These are phyloP conservation scores for Drosophila dunni DNA, from an alignment of 1,140 invertebrate species.

Conservation along the genomic window DNA sequence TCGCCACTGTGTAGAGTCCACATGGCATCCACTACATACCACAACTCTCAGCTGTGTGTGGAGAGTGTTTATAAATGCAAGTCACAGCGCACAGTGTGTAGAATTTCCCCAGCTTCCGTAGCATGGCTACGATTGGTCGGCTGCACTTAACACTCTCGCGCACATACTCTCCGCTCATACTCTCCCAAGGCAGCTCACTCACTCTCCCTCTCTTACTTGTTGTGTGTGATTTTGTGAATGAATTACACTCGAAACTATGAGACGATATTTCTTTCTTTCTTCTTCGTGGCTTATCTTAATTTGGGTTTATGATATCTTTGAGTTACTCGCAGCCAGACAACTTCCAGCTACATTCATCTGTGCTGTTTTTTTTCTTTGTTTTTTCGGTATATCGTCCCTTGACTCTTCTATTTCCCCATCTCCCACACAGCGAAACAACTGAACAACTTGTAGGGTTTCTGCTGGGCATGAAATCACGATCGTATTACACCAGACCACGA, in stretches of 20 bases:
- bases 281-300: slow-evolving; percentile 71
- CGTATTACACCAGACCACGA: slow-evolving; percentile 63
- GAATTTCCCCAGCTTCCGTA: slow-evolving; percentile 47
- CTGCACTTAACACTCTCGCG: slow-evolving; percentile 2
- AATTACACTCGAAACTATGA: slow-evolving; percentile 50
- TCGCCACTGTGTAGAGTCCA: slow-evolving; percentile 27
- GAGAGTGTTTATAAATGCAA: background rate
- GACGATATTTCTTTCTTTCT: slow-evolving; percentile 51
- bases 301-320: slow-evolving; percentile 70
- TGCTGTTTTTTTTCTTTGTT: background rate
- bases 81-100: slow-evolving; percentile 21
- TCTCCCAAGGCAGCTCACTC: background rate
- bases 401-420: slow-evolving; percentile 32
- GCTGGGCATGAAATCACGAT: slow-evolving; percentile 67
- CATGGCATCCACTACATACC: slow-evolving; percentile 27
- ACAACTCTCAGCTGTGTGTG: slow-evolving; percentile 26
- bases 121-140: slow-evolving; percentile 62
- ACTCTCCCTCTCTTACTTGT: slow-evolving; percentile 4
- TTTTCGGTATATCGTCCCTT: slow-evolving; percentile 36
- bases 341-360: slow-evolving; percentile 25
- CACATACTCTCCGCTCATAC: slow-evolving; percentile 14
- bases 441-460: slow-evolving; percentile 69
- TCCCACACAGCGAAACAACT: slow-evolving; percentile 15
- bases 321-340: slow-evolving; percentile 38
- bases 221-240: slow-evolving; percentile 75